Conservation (phyloP, 2,888 invertebrate species). For the Strigamia transsilvanica region DNA sequence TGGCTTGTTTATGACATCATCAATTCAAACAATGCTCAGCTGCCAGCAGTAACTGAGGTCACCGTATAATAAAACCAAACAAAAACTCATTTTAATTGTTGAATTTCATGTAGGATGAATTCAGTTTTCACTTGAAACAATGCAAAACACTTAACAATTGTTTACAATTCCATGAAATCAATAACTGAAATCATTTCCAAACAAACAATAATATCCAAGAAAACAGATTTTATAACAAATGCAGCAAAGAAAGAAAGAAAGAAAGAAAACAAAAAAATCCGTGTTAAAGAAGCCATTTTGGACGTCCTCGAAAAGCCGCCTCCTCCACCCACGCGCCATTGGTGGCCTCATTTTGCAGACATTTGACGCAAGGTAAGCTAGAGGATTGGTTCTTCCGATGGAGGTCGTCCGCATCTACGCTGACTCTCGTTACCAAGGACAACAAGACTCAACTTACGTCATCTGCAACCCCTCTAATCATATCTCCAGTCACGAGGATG, state of each 20-base stretch:
- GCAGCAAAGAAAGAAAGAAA: no score
- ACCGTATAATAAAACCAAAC: neutral
- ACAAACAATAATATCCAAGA: no score
- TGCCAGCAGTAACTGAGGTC: neutral
- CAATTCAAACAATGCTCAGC: conserved; percentile 4
- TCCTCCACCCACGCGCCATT: conserved; percentile 33
- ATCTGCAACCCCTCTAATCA: conserved; percentile 9
- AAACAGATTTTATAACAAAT: no score
- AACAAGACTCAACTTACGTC: conserved; percentile 21
- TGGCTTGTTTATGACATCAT: conserved; percentile 20
- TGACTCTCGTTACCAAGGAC: conserved; percentile 44
- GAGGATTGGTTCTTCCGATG: conserved; percentile 34
- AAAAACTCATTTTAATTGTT: no score
- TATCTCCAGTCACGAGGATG: conserved; percentile 21
- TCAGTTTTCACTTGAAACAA: no score
- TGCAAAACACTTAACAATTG: no score
- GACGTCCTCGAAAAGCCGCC: conserved; percentile 20
- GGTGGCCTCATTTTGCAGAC: conserved; percentile 24
- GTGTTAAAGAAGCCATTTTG: neutral
- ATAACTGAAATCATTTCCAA: no score
- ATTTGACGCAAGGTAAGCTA: conserved; percentile 31
- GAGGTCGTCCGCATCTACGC: conserved; percentile 28
- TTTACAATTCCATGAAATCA: no score
- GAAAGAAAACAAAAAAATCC: no score
- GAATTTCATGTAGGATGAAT: no score